Conservation (phyloP, 2,113 vertebrate species). For the Archilochus colubris region DNA sequence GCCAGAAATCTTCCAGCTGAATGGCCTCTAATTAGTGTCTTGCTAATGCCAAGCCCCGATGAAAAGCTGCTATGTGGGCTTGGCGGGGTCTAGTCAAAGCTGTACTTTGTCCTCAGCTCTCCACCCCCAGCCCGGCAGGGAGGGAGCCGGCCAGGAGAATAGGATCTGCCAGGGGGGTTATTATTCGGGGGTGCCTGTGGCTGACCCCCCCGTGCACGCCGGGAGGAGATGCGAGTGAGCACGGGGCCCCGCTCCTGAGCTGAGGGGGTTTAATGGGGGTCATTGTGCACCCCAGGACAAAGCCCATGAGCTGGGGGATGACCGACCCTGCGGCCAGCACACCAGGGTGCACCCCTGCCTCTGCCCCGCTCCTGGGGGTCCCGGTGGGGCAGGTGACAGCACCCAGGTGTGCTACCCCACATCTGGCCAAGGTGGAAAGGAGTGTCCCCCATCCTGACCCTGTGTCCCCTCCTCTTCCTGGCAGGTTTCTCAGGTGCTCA, state of each 20-base stretch:
- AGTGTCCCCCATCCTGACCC: not conserved
- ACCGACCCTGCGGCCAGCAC: accelerated
- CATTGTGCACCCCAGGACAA: conserved; percentile 29
- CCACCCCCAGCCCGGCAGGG: conserved; percentile 47
- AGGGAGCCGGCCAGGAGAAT: conserved; percentile 60
- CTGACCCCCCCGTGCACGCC: not conserved
- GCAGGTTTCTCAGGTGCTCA: conserved; percentile 87
- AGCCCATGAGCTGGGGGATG: not conserved
- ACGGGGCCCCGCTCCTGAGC: not conserved
- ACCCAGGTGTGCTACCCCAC: accelerated
- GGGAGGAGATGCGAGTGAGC: not conserved
- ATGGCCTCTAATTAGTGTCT: conserved; percentile 74
- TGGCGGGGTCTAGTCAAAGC: conserved; percentile 64
- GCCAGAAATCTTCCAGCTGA: conserved; percentile 72
- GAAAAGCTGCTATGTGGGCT: conserved; percentile 74
- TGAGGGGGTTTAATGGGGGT: not conserved
- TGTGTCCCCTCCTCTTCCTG: not conserved
- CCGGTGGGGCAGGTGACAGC: accelerated
- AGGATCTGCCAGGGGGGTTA: not conserved
- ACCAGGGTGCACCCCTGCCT: not conserved
- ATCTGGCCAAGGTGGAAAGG: not conserved
- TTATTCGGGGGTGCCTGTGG: conserved; percentile 14
- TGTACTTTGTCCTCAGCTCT: conserved; percentile 64
- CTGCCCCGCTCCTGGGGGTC: accelerated
- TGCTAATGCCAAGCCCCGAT: conserved; percentile 67